These are phyloP conservation scores for Halisarca cf. caerulea DNA, from an alignment of 37 sponge, comb jelly and placozoan genomes.

Conservation along the genomic window DNA sequence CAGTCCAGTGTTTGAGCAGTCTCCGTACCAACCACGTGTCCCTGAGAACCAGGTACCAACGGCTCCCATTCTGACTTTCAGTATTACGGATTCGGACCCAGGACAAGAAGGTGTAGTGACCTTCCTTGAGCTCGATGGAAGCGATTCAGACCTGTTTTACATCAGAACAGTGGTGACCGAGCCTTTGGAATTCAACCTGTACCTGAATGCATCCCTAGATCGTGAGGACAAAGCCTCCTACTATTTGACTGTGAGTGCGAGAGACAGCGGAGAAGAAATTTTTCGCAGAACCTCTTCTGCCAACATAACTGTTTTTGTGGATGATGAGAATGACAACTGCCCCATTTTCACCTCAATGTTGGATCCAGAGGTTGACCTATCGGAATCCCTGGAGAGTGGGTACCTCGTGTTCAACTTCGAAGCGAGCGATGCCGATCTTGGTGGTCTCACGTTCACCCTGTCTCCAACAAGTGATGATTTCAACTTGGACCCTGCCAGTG, in stretches of 20 bases:
- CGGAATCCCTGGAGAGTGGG: background rate
- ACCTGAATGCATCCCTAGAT: background rate
- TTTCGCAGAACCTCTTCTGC: background rate
- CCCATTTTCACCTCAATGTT: slow-evolving; percentile 23
- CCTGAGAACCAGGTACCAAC: background rate
- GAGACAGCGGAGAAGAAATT: background rate
- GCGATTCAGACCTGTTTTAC: slow-evolving; percentile 18
- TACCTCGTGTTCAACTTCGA: background rate
- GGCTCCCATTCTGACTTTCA: background rate
- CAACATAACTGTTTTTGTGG: slow-evolving; percentile 16
- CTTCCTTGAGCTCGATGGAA: background rate
- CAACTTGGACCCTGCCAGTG: slow-evolving; percentile 4
- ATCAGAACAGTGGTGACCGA: background rate
- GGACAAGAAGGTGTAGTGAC: slow-evolving; percentile 10
- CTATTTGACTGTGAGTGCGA: background rate
- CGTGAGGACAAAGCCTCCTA: background rate
- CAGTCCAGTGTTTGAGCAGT: slow-evolving; percentile 3
- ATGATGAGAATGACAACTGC: slow-evolving; percentile 42
- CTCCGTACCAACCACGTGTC: background rate
- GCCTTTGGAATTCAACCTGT: background rate
- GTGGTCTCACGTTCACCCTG: slow-evolving; percentile 9
- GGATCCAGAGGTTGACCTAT: background rate
- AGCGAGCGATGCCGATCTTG: slow-evolving; percentile 33
- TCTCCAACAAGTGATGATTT: slow-evolving; percentile 15
- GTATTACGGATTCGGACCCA: slow-evolving; percentile 21